A percentile compares a stretch with the other conserved stretches of the same genome.
Evolutionary conservation across 2,797 vertebrate species (phyloP).

Genomic region (Molossus molossus): DNA sequence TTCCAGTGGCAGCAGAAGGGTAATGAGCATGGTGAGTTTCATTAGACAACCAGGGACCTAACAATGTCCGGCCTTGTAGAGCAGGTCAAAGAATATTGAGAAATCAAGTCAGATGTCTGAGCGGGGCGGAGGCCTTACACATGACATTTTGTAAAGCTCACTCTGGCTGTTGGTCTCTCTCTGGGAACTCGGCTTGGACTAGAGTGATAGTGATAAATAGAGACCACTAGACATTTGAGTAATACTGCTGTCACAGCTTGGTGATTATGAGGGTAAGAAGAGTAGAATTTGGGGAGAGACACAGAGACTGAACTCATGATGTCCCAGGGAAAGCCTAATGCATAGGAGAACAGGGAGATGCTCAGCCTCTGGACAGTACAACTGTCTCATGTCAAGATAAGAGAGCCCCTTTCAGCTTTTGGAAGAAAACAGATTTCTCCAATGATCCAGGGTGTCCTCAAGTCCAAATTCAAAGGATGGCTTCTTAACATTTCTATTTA

Average conservation of each 20-base stretch:
- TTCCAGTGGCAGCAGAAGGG: not conserved
- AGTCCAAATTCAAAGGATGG: slow-evolving; percentile 50
- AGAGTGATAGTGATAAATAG: not conserved
- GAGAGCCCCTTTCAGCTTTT: not conserved
- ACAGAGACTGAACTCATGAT: not conserved
- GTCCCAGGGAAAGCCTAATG: not conserved
- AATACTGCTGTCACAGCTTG: not conserved
- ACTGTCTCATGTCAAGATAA: not conserved
- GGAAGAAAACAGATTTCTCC: not conserved
- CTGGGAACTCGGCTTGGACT: not conserved
- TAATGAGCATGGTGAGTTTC: not conserved
- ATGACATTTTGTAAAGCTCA: not conserved
- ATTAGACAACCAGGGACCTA: not conserved
- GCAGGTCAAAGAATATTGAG: not conserved
- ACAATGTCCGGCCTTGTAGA: not conserved
- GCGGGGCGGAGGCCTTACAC: not conserved
- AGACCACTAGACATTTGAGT: not conserved
- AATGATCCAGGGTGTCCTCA: not conserved
- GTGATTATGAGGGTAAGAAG: not conserved
- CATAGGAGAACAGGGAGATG: not conserved
- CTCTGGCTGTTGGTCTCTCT: not conserved
- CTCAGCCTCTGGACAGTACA: accelerated
- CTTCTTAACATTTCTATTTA: slow-evolving; percentile 47
- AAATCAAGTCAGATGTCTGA: not conserved
- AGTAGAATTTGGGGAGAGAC: not conserved